phyloP scores from a whole-genome alignment of 1,140 invertebrate genomes.

The Pachypeltis micranthus region DNA sequence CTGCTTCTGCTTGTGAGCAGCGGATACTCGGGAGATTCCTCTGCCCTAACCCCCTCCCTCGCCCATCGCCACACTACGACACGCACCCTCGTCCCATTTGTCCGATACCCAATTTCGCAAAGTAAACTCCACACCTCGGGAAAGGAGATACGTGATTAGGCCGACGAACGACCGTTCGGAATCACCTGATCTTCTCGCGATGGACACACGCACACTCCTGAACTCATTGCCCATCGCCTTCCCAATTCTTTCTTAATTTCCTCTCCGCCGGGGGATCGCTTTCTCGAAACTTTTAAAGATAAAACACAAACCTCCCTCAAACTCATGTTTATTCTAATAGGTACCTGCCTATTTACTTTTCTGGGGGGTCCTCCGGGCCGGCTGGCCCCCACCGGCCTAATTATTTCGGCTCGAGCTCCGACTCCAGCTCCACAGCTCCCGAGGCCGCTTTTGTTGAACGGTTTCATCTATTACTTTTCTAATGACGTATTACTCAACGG shows the following conservation, averaged over 20 bases:
- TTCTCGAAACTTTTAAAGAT: background rate
- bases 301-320: constrained; percentile 6
- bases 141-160: background rate
- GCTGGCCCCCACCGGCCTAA: background rate
- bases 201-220: too few relatives aligned
- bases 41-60: too few relatives aligned
- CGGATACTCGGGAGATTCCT: too few relatives aligned
- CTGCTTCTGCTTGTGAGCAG: too few relatives aligned
- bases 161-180: background rate
- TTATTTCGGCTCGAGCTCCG: background rate
- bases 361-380: background rate
- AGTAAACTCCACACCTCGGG: constrained; percentile 7
- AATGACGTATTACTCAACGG: background rate
- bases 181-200: constrained; percentile 6
- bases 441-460: background rate
- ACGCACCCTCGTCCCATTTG: too few relatives aligned
- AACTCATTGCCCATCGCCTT: background rate
- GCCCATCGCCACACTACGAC: too few relatives aligned
- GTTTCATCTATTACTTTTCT: background rate
- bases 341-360: background rate
- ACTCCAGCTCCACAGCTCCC: background rate
- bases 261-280: background rate
- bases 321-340: constrained; percentile 10
- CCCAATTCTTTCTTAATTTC: constrained; percentile 7
- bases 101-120: background rate